A percentile compares a stretch with the other conserved stretches of the same genome.
These are phyloP conservation scores for Eupristina koningsbergeri DNA, from an alignment of 1,140 invertebrate species.

Conservation along the genomic window DNA sequence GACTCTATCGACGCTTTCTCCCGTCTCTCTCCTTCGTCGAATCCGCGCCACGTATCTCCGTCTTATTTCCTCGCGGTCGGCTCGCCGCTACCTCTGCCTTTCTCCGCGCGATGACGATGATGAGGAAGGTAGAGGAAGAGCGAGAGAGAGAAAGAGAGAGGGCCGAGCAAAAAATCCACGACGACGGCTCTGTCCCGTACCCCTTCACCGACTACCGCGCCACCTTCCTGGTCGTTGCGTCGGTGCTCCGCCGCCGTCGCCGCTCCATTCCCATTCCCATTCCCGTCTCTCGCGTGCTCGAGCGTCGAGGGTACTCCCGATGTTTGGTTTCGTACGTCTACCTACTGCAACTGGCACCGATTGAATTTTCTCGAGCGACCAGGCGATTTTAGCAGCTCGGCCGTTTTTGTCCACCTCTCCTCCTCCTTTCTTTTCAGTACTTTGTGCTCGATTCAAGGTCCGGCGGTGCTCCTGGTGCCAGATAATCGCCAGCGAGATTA, in stretches of 20 bases:
- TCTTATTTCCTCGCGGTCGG: conserved; percentile 27
- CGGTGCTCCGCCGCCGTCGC: too few relatives aligned
- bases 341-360: background rate
- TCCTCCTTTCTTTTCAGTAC: background rate
- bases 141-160: background rate
- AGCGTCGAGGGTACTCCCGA: too few relatives aligned
- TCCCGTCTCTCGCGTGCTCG: background rate
- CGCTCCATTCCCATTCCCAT: too few relatives aligned
- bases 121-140: conserved; percentile 22
- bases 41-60: background rate
- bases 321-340: too few relatives aligned
- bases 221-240: conserved; percentile 25
- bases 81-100: conserved; percentile 32
- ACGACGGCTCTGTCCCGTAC: conserved; percentile 42
- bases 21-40: background rate
- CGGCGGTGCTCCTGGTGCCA: background rate
- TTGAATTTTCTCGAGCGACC: background rate
- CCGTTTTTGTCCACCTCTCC: background rate
- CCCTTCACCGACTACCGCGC: conserved; percentile 45
- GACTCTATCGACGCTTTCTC: conserved; percentile 58
- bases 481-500: background rate
- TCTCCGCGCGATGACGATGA: conserved; percentile 44
- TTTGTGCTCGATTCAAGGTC: background rate
- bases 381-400: background rate
- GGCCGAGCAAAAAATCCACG: conserved; percentile 28